Evolutionary conservation across 2,113 vertebrate species (phyloP).

Genomic region (Leptosomus discolor): DNA sequence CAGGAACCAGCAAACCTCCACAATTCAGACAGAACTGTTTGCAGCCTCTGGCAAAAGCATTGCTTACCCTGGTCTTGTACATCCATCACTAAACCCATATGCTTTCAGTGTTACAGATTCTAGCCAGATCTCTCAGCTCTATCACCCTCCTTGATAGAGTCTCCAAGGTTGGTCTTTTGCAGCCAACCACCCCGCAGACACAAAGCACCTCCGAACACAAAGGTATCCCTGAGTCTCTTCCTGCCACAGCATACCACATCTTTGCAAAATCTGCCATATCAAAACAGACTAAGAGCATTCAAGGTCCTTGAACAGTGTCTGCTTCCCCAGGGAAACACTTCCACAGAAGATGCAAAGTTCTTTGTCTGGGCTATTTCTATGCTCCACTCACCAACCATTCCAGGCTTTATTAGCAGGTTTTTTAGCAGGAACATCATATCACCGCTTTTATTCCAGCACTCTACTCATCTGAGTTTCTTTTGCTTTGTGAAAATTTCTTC

Average conservation of each 20-base stretch:
- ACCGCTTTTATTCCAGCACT: neutral
- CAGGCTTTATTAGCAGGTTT: neutral
- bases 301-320: neutral
- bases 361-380: neutral
- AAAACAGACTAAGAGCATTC: neutral
- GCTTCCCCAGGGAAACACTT: neutral
- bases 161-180: neutral
- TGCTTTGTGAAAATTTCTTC: neutral
- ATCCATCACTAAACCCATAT: neutral
- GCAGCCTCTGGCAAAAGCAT: neutral
- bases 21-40: neutral
- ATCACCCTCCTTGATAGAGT: neutral
- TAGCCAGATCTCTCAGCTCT: neutral
- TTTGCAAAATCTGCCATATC: neutral
- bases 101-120: neutral
- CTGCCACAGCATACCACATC: neutral
- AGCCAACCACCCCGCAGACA: neutral
- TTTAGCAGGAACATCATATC: neutral
- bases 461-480: neutral
- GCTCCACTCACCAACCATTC: neutral
- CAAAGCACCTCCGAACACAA: neutral
- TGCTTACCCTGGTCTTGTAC: neutral
- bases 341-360: neutral
- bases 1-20: neutral
- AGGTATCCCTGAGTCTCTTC: neutral